Percentiles rank a stretch among this genome's conserved stretches.
These are phyloP conservation scores for Saguinus imperator DNA, from an alignment of 2,113 vertebrate genomes.

Conservation along the genomic window DNA sequence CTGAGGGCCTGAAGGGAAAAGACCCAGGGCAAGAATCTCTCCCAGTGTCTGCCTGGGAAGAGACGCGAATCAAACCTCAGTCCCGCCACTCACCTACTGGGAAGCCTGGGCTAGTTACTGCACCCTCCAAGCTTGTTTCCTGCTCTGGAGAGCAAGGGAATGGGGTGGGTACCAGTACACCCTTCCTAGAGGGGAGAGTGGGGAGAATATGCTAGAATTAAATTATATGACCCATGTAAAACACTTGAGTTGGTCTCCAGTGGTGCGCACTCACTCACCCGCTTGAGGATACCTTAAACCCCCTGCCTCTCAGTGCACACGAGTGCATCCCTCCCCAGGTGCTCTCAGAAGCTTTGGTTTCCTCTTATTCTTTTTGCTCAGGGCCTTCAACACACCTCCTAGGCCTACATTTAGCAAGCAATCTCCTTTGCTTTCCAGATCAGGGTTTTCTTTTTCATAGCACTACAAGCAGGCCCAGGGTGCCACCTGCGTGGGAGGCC, in stretches of 20 bases:
- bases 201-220: not conserved
- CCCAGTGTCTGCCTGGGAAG: not conserved
- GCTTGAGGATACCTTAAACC: not conserved
- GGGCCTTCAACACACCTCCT: not conserved
- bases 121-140: not conserved
- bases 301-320: no score
- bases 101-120: not conserved
- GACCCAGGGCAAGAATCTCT: not conserved
- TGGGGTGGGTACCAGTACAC: not conserved
- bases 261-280: rapidly evolving
- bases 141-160: not conserved
- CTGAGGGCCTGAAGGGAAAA: not conserved
- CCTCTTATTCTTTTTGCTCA: not conserved
- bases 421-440: not conserved
- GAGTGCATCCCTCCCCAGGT: no score
- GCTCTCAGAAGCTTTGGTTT: not conserved
- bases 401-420: not conserved
- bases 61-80: not conserved
- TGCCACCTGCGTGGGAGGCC: not conserved
- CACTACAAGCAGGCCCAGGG: not conserved
- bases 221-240: not conserved
- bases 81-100: not conserved
- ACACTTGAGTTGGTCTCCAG: not conserved
- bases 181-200: not conserved
- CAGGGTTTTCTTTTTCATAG: not conserved